phyloP scores from a whole-genome alignment of 2,797 vertebrate species.

The Podargus strigoides region DNA sequence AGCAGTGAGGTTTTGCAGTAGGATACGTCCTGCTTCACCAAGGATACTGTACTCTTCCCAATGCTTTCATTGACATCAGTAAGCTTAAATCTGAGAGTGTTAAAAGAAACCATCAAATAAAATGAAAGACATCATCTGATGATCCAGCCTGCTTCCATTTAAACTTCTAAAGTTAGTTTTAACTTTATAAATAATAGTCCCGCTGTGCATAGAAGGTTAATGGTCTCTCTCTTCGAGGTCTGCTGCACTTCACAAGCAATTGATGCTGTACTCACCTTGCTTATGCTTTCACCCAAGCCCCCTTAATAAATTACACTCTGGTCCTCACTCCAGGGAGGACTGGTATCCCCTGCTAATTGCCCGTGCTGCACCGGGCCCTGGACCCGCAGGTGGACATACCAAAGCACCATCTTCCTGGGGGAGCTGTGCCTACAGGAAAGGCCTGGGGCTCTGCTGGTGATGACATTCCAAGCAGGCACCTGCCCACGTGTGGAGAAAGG shows the following conservation, averaged over 20 bases:
- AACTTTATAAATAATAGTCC: neutral
- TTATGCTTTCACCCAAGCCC: neutral
- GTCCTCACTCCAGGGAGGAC: neutral
- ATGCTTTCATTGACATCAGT: rapidly evolving
- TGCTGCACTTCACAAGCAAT: neutral
- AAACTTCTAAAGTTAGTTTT: neutral
- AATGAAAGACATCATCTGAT: neutral
- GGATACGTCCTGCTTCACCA: neutral
- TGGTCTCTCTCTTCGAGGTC: neutral
- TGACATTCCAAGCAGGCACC: rapidly evolving
- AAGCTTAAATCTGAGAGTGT: neutral
- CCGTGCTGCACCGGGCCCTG: rapidly evolving
- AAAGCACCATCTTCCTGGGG: rapidly evolving
- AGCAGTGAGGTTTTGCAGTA: neutral
- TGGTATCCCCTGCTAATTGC: too few species aligned
- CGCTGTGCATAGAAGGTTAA: neutral
- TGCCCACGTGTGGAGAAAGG: rapidly evolving
- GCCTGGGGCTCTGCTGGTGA: rapidly evolving
- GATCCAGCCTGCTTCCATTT: neutral
- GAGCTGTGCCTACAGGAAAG: rapidly evolving
- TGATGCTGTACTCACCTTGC: neutral
- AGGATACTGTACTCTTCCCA: neutral
- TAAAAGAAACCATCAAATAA: neutral
- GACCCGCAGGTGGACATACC: rapidly evolving
- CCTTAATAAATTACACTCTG: neutral